These are phyloP conservation scores for Dimorphilus gyrociliatus DNA, from an alignment of 2,888 invertebrate genomes.

Conservation along the genomic window DNA sequence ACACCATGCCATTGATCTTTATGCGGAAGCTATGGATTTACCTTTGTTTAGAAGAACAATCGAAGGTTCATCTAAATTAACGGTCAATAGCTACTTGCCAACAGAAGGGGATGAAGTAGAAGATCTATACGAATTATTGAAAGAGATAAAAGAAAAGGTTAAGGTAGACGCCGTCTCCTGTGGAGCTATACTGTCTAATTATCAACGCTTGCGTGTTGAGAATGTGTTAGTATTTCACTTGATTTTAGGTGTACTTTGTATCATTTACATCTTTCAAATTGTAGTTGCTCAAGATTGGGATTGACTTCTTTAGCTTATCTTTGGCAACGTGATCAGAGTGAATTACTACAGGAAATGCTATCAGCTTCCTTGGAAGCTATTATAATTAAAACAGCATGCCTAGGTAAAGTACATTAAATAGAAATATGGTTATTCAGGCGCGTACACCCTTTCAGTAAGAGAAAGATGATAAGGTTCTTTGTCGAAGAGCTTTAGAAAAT, in stretches of 20 bases:
- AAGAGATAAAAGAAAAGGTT: constrained; percentile 50
- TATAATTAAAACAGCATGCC: constrained; percentile 87
- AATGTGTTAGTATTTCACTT: constrained; percentile 85
- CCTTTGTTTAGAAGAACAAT: constrained; percentile 74
- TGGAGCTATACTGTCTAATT: constrained; percentile 93
- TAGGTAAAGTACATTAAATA: constrained; percentile 44
- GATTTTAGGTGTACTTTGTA: constrained; percentile 1
- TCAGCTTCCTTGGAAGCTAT: constrained; percentile 76
- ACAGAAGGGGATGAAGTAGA: constrained; percentile 65
- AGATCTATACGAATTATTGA: constrained; percentile 70
- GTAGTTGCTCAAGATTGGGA: constrained; percentile 71
- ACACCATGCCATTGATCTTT: constrained; percentile 74
- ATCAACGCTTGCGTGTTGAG: constrained; percentile 91
- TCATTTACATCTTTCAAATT: constrained; percentile 3
- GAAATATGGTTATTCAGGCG: too few species aligned
- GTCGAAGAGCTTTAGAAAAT: too few species aligned
- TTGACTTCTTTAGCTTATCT: constrained; percentile 76
- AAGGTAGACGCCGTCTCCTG: constrained; percentile 79
- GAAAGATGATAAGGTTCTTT: too few species aligned
- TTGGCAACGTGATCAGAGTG: constrained; percentile 87
- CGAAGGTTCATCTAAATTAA: constrained; percentile 64
- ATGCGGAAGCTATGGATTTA: constrained; percentile 80
- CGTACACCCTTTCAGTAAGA: too few species aligned
- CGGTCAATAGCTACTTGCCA: constrained; percentile 43
- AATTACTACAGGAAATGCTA: constrained; percentile 90